phyloP scores from a whole-genome alignment of 2,888 invertebrate species.

The Poecilus cupreus region DNA sequence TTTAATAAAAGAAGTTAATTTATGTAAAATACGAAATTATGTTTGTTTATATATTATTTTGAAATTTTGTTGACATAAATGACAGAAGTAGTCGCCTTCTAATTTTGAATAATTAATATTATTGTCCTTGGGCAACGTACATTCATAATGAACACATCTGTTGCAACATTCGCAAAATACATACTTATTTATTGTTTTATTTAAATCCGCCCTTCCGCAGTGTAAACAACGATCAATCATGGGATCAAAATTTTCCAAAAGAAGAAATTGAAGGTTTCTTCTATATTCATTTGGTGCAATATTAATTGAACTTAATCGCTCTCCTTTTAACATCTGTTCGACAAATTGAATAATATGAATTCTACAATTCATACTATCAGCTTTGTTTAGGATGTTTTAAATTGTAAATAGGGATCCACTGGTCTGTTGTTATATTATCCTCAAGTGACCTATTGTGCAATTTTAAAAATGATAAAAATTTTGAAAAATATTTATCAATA shows the following conservation, averaged over 20 bases:
- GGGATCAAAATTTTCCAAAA: background rate
- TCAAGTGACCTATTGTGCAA: background rate
- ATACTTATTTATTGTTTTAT: background rate
- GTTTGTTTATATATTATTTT: background rate
- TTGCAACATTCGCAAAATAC: background rate
- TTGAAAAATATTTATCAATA: background rate
- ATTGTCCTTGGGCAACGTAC: background rate
- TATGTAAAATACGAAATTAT: no score
- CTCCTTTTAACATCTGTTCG: background rate
- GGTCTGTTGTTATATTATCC: background rate
- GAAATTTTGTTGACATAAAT: background rate
- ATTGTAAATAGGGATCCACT: background rate
- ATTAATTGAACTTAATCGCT: background rate
- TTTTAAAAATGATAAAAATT: background rate
- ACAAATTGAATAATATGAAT: background rate
- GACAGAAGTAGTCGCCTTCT: background rate
- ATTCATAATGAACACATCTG: background rate
- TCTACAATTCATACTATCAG: background rate
- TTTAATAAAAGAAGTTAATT: background rate
- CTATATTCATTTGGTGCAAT: background rate
- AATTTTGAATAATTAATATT: background rate
- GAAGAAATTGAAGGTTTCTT: background rate
- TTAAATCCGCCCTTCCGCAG: background rate
- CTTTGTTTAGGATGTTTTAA: background rate
- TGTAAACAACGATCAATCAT: background rate